A percentile compares a stretch with the other conserved stretches of the same genome.
phyloP scores from a whole-genome alignment of 2,888 invertebrate species.

The Drosophila robusta region DNA sequence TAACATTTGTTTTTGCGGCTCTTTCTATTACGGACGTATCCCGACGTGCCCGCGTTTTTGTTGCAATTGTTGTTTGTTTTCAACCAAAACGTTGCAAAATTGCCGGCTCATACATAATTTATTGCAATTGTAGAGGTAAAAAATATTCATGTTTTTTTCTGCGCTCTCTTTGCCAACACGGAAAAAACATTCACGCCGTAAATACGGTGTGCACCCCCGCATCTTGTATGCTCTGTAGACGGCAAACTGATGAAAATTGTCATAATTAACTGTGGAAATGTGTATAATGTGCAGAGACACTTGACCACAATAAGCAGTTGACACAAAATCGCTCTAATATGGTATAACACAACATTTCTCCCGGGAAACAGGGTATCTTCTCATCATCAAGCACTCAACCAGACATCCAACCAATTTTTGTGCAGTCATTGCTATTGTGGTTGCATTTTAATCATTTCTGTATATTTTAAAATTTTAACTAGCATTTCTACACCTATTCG shows the following conservation, averaged over 20 bases:
- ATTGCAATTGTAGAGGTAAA: conserved; percentile 68
- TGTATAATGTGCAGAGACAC: neutral
- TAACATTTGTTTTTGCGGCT: conserved; percentile 57
- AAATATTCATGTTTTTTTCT: conserved; percentile 55
- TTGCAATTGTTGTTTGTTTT: conserved; percentile 42
- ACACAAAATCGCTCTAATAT: too few relatives aligned
- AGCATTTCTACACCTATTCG: too few relatives aligned
- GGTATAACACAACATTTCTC: neutral
- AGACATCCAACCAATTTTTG: neutral
- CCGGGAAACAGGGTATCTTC: neutral
- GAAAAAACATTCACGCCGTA: conserved; percentile 38
- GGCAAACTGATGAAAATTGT: neutral
- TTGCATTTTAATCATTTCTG: too few relatives aligned
- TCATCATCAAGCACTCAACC: neutral
- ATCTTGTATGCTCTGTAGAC: neutral
- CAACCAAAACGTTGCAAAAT: conserved; percentile 60
- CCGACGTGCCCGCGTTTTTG: conserved; percentile 19
- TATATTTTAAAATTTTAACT: too few relatives aligned
- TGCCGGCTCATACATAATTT: conserved; percentile 78
- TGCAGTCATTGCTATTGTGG: too few relatives aligned
- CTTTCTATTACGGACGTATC: conserved; percentile 62
- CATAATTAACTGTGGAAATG: conserved; percentile 1
- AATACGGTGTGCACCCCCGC: conserved; percentile 3
- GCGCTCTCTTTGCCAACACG: conserved; percentile 6
- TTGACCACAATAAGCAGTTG: too few relatives aligned